Percentiles rank a stretch among this genome's conserved stretches.
phyloP scores from a whole-genome alignment of 2,113 vertebrate genomes.

The Falco punctatus region DNA sequence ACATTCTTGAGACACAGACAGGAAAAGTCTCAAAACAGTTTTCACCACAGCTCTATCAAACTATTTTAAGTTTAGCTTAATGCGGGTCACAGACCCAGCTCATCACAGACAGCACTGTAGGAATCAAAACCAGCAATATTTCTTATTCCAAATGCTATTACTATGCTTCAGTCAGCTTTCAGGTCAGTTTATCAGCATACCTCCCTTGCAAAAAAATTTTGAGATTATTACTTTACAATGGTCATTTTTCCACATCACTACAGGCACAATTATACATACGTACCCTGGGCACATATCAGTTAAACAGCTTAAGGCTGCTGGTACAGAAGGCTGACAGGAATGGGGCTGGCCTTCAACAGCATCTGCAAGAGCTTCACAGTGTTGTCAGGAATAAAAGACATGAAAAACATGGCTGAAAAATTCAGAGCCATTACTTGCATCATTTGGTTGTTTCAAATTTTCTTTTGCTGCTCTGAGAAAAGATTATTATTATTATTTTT shows the following conservation, averaged over 20 bases:
- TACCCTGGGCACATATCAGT: background rate
- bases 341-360: background rate
- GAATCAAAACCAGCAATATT: background rate
- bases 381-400: background rate
- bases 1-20: background rate
- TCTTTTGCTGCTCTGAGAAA: background rate
- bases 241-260: background rate
- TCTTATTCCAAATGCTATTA: background rate
- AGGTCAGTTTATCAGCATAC: background rate
- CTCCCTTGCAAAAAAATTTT: background rate
- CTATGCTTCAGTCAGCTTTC: background rate
- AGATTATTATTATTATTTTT: background rate
- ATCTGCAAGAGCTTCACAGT: rapidly evolving
- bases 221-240: background rate
- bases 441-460: background rate
- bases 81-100: background rate
- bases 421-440: background rate
- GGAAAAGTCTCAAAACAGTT: background rate
- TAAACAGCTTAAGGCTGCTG: background rate
- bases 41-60: background rate
- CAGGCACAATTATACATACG: background rate
- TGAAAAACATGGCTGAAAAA: slow-evolving; percentile 2
- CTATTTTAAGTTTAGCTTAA: background rate
- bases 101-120: background rate
- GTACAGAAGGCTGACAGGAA: background rate